Evolutionary conservation across 2,797 vertebrate genomes (phyloP), one percentile per base, ranked within the genome.

Genomic region (Anguilla obscura): DNA sequence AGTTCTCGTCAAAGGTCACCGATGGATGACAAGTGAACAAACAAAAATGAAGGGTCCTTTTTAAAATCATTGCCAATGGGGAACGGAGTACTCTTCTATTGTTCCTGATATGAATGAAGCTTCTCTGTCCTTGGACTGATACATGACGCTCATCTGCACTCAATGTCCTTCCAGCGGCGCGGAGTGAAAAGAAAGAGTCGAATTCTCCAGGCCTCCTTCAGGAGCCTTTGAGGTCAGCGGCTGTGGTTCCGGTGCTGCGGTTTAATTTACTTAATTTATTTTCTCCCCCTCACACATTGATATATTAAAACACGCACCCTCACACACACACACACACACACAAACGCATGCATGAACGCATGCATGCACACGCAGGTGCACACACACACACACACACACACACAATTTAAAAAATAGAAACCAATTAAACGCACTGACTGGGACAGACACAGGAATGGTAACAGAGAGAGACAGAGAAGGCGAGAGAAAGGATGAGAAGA

Each of bases 1-100:
- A 56, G 88, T 86, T 91, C 90, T 45, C 93, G 91, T 94, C 93
- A 91, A 91, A 91, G 91, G 85, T n/a, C 89, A 92, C 93, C 91
- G 87, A 6, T 85, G 79, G 79, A 36, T 87, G 88, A 89, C 86
- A 89, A 94, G 79, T 86, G 91, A 91, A 93, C 88, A 89, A 90
- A 89, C 74, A 85, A 71, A 87, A 74, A 87, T 56, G 45, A 76
- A 84, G 63, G 76, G 88, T 54, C 86, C 87, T 88, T 87, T 21
- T 83, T 87, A 87, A 2, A 86, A 85, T 66, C 74, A 85, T 88
- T 91, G 93, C 93, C 93, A 24, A 76, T 85, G 90, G 93, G 76
- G 86, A 91, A 40, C 69, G 63, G 86, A 60, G 86, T 85, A 54
- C 91, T 92, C 90, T n/a, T 88, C 86, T 91, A 86, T 86, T 45